Evolutionary conservation across 2,888 invertebrate genomes (phyloP), one percentile per base, ranked within the genome.

Genomic region (Troilus luridus): DNA sequence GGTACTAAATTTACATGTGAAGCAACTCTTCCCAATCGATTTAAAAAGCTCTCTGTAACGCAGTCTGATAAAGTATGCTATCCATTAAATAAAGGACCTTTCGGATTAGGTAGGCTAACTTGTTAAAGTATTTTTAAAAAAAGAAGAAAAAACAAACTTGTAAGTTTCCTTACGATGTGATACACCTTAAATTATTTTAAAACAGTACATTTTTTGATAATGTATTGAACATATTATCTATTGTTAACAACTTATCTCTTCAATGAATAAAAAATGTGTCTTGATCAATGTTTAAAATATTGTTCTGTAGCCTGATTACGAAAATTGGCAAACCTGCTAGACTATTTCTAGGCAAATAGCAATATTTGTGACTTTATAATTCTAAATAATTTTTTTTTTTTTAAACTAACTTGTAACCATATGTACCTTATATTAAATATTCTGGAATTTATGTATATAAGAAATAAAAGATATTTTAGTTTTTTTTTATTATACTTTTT

Each of bases 11-110:
- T 88, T 62, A 41, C 21, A 24, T 27, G 56, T 41, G 88, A 41
- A 19, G 5, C 41, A 59, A 59, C 60, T 60, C 88, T 88, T 27
- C 62, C 88, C 14, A 14, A 62, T 60, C 60, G 60, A 27, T 17
- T 88, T 59, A 88, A 88, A 59, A 88, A 88, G 21, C 27, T 88
- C 5, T 56, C 85, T 85, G n/a, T 85, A 85, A 85, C 85, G n/a
- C 56, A 54, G 11, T 85, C 56, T 11, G 11, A n/a, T 54, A 10
- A 56, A 85, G 56, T 56, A n/a, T n/a, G 17, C 56, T 85, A 6
- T 58, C 85, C 85, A n/a, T 56, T 85, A 56, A 56, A n/a, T 85
- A 85, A 56, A 58, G 85, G 85, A 58, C 85, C 85, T 6, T 85
- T 56, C 11, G 85, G 85, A n/a, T 85, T 85, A n/a, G 3, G 56